Percentiles rank a stretch among this genome's conserved stretches.
These are phyloP conservation scores for Brachionus calyciflorus DNA, from an alignment of 1,140 invertebrate genomes.

Conservation along the genomic window DNA sequence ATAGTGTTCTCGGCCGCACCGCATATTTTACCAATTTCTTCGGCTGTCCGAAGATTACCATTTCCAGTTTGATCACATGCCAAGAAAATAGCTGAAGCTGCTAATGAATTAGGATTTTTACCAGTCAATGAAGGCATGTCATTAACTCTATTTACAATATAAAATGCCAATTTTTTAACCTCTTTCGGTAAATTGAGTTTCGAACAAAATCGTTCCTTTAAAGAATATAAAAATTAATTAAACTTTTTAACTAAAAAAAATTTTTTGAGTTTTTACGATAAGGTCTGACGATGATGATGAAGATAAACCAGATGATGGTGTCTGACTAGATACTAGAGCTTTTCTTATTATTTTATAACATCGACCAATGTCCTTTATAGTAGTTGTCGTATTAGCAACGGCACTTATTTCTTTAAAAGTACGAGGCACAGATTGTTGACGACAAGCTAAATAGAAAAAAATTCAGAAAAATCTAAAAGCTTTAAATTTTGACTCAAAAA, in stretches of 20 bases:
- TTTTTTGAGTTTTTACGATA: background rate
- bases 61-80: conserved; percentile 92
- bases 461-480: background rate
- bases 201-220: conserved; percentile 66
- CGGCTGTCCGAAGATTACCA: background rate
- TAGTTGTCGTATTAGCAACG: conserved; percentile 16
- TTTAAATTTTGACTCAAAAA: background rate
- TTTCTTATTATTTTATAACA: conserved; percentile 92
- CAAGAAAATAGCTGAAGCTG: conserved; percentile 99
- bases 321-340: conserved; percentile 68
- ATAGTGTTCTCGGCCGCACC: conserved; percentile 98
- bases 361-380: conserved; percentile 95
- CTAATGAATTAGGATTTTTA: conserved; percentile 96
- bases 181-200: conserved; percentile 74
- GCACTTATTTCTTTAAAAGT: conserved; percentile 80
- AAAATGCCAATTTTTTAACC: conserved; percentile 89
- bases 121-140: conserved; percentile 96
- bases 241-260: background rate
- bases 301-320: background rate
- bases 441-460: conserved; percentile 70
- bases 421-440: conserved; percentile 94
- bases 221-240: background rate
- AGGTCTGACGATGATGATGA: background rate
- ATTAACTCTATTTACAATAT: conserved; percentile 92
- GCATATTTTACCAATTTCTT: conserved; percentile 95